Percentiles rank a stretch among this genome's conserved stretches.
Evolutionary conservation across 2,113 vertebrate genomes (phyloP).

Genomic region (Zosterops hypoxanthus): DNA sequence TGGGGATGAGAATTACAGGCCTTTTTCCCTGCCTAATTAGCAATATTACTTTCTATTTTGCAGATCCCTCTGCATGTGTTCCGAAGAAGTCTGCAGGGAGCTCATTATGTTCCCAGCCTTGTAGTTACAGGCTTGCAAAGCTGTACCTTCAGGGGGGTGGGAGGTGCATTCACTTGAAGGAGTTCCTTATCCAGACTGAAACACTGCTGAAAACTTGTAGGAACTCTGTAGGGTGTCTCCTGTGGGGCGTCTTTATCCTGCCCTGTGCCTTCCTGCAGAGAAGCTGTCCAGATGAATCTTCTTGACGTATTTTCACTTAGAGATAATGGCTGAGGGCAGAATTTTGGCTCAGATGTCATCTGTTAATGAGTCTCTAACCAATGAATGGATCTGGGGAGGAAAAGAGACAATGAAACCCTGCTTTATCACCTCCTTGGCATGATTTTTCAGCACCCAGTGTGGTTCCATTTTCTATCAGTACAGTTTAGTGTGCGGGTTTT

Average conservation of each 20-base stretch:
- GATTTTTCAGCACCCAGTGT: neutral
- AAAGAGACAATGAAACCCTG: neutral
- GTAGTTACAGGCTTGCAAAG: neutral
- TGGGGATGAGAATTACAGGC: neutral
- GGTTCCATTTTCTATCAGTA: neutral
- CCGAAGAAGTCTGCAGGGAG: slow-evolving; percentile 24
- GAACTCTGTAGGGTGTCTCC: neutral
- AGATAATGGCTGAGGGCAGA: neutral
- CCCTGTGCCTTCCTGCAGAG: neutral
- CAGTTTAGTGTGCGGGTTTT: neutral
- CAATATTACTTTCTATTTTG: slow-evolving; percentile 28
- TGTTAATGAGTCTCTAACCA: neutral
- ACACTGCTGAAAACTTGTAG: neutral
- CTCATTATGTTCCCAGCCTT: slow-evolving; percentile 41
- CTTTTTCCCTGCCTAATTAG: slow-evolving; percentile 36
- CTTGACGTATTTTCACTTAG: neutral
- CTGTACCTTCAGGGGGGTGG: neutral
- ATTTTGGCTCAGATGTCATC: neutral
- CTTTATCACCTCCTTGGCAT: neutral
- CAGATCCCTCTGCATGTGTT: neutral
- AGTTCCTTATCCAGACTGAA: neutral
- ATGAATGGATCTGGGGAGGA: neutral
- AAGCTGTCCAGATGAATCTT: neutral
- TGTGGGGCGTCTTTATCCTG: neutral
- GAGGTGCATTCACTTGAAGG: neutral